Percentiles rank a stretch among this genome's conserved stretches.
These are phyloP conservation scores for Lasioglossum vierecki DNA, from an alignment of 2,888 invertebrate genomes.

Conservation along the genomic window DNA sequence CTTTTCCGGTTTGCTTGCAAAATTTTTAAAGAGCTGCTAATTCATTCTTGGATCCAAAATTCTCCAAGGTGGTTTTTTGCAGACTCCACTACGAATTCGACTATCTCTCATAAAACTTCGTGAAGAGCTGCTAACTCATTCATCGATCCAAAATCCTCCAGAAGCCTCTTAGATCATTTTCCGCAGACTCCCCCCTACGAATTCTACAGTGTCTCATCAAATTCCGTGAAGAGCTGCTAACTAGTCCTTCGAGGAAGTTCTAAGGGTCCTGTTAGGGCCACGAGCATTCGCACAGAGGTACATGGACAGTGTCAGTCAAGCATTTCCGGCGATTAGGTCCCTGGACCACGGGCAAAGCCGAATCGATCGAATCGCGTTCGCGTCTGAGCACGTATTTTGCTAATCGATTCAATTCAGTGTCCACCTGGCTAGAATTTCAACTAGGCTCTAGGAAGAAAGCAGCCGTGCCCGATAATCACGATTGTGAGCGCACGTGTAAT, in stretches of 20 bases:
- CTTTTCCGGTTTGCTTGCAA: no score
- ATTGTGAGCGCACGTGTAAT: conserved; percentile 14
- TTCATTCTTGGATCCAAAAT: no score
- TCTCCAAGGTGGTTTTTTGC: no score
- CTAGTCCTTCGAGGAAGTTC: background rate
- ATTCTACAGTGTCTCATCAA: background rate
- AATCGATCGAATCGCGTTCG: conserved; percentile 71
- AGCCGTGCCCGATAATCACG: conserved; percentile 38
- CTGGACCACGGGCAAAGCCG: conserved; percentile 18
- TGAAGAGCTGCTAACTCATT: background rate
- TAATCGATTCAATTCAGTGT: conserved; percentile 75
- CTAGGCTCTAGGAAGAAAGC: conserved; percentile 61
- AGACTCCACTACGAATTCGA: no score
- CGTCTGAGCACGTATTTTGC: conserved; percentile 70
- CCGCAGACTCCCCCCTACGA: no score
- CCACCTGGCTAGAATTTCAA: conserved; percentile 70
- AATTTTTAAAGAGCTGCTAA: no score
- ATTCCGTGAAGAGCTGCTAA: background rate
- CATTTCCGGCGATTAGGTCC: background rate
- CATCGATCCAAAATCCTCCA: no score
- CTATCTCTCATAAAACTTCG: background rate
- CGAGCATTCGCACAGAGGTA: background rate
- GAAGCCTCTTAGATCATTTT: no score
- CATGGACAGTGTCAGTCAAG: background rate
- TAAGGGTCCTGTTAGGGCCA: background rate